phyloP scores from a whole-genome alignment of 2,888 invertebrate genomes.

The Drosophila dives region DNA sequence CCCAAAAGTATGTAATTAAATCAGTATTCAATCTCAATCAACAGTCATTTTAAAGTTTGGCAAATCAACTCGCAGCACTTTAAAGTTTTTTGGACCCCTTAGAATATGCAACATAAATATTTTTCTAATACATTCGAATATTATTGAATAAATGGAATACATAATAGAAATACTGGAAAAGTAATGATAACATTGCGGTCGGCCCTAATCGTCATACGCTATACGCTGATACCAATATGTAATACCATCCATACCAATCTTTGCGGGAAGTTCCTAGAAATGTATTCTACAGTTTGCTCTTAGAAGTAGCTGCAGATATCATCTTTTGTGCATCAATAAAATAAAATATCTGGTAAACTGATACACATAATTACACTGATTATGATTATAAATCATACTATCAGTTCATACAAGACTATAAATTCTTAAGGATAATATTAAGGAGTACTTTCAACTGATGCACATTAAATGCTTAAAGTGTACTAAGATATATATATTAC shows the following conservation, averaged over 20 bases:
- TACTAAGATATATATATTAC: neutral
- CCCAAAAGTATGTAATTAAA: slow-evolving; percentile 33
- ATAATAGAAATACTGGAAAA: neutral
- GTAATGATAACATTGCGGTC: neutral
- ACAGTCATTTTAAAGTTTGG: too few relatives aligned
- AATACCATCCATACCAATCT: neutral
- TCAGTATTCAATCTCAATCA: too few relatives aligned
- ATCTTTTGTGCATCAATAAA: neutral
- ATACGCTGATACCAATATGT: neutral
- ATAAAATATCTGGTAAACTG: neutral
- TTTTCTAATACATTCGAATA: neutral
- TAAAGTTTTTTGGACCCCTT: neutral
- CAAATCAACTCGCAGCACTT: too few relatives aligned
- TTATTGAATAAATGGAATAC: neutral
- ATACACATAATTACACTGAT: neutral
- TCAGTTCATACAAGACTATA: neutral
- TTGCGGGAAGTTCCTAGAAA: neutral
- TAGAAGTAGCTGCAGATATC: neutral
- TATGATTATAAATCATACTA: neutral
- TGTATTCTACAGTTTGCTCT: neutral
- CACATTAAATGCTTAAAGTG: neutral
- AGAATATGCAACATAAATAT: neutral
- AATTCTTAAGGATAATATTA: neutral
- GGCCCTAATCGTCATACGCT: neutral
- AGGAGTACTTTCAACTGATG: neutral